A percentile compares a stretch with the other conserved stretches of the same genome.
These are phyloP conservation scores for Scomber colias DNA, from an alignment of 2,113 vertebrate species.

Conservation along the genomic window DNA sequence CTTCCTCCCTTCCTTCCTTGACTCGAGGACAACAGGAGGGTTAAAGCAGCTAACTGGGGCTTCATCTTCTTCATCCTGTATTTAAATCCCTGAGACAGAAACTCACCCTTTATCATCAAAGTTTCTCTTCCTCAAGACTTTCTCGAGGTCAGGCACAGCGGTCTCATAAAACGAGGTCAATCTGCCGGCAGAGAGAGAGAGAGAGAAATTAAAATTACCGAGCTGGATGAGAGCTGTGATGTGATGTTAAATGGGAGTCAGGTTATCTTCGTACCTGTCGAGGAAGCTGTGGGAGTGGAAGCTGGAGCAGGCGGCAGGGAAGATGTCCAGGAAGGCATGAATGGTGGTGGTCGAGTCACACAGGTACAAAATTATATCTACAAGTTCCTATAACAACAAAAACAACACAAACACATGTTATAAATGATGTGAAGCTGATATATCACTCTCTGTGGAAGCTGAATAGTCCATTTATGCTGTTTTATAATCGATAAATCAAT, in stretches of 20 bases:
- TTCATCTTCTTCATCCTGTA: too few species aligned
- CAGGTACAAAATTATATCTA: constrained; percentile 91
- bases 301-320: constrained; percentile 89
- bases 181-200: constrained; percentile 76
- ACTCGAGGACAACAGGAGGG: too few species aligned
- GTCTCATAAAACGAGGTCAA: constrained; percentile 93
- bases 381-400: constrained; percentile 86
- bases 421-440: too few species aligned
- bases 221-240: neutral
- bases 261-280: constrained; percentile 84
- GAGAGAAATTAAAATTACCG: too few species aligned
- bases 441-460: too few species aligned
- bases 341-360: constrained; percentile 94
- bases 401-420: neutral
- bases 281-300: constrained; percentile 93
- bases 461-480: too few species aligned
- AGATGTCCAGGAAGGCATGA: constrained; percentile 95
- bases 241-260: neutral
- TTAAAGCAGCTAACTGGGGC: too few species aligned
- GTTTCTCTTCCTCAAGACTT: constrained; percentile 90
- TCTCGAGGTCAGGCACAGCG: constrained; percentile 92
- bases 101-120: constrained; percentile 89
- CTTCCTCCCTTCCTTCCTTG: too few species aligned
- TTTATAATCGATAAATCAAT: too few species aligned
- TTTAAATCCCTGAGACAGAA: neutral